These are phyloP conservation scores for Pygocentrus nattereri DNA, from an alignment of 2,797 vertebrate genomes.

Conservation along the genomic window DNA sequence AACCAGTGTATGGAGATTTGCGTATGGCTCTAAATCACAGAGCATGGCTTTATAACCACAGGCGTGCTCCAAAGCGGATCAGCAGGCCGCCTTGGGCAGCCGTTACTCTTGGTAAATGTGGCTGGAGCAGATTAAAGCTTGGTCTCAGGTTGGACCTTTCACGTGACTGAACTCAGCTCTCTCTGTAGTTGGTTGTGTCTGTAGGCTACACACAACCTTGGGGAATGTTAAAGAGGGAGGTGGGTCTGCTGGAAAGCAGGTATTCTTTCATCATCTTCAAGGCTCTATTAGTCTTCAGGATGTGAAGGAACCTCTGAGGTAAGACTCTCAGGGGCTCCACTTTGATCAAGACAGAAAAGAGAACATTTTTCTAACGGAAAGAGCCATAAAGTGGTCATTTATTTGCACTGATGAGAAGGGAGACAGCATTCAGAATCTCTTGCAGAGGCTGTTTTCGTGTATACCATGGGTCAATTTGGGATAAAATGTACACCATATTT, in stretches of 20 bases:
- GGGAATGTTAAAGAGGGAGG: slow-evolving; percentile 30
- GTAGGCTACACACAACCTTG: slow-evolving; percentile 25
- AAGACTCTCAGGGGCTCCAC: slow-evolving; percentile 22
- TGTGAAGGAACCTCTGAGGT: slow-evolving; percentile 24
- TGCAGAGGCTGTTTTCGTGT: background rate
- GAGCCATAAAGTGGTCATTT: slow-evolving; percentile 8
- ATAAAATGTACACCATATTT: background rate
- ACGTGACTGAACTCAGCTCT: slow-evolving; percentile 26
- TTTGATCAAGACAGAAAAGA: slow-evolving; percentile 36
- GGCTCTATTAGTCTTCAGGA: slow-evolving; percentile 19
- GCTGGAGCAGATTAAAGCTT: slow-evolving; percentile 39
- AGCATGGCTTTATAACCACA: slow-evolving; percentile 24
- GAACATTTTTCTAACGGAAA: background rate
- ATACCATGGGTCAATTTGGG: background rate
- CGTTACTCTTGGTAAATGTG: slow-evolving; percentile 24
- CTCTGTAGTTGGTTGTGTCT: slow-evolving; percentile 13
- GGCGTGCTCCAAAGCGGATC: slow-evolving; percentile 40
- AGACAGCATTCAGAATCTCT: background rate
- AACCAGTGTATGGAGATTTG: slow-evolving; percentile 4
- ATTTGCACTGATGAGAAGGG: background rate
- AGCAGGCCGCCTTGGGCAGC: slow-evolving; percentile 19
- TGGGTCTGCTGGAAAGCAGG: slow-evolving; percentile 10
- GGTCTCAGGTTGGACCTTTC: slow-evolving; percentile 6
- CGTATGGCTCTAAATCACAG: slow-evolving; percentile 27
- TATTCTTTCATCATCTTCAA: slow-evolving; percentile 45